Conservation (phyloP, 2,888 invertebrate genomes). For the Drosophila setosimentum region DNA sequence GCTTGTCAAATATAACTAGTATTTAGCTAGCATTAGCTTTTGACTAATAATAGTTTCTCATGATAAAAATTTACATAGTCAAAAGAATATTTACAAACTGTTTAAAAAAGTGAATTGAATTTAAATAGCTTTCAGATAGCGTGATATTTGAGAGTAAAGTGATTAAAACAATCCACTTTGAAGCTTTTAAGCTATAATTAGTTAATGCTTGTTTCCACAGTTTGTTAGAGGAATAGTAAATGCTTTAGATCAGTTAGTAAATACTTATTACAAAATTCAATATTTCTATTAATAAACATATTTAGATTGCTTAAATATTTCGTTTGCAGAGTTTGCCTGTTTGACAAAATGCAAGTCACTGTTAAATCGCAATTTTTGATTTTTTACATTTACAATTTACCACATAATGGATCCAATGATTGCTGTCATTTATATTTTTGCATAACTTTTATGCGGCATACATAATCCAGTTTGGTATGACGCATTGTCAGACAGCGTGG, state of each 20-base stretch:
- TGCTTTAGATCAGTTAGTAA: neutral
- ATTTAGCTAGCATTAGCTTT: neutral
- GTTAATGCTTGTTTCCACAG: too few relatives aligned
- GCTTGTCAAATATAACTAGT: neutral
- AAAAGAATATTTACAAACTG: neutral
- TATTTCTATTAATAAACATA: neutral
- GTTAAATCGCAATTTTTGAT: slow-evolving; percentile 4
- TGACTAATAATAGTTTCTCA: neutral
- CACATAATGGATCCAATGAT: slow-evolving; percentile 2
- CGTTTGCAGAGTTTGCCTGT: neutral
- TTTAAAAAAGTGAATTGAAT: neutral
- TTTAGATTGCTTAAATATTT: neutral
- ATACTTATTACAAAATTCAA: neutral
- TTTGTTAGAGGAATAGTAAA: neutral
- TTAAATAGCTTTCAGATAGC: neutral
- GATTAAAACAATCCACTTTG: neutral
- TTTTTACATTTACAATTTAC: slow-evolving; percentile 20
- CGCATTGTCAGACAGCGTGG: slow-evolving; percentile 40
- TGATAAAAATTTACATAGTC: fast-evolving
- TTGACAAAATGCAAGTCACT: slow-evolving; percentile 49
- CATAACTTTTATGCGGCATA: slow-evolving; percentile 44
- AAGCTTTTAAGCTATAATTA: neutral
- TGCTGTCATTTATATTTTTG: slow-evolving; percentile 36
- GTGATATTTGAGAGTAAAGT: neutral
- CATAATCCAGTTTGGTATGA: slow-evolving; percentile 40